These are phyloP conservation scores for Pseudochaenichthys georgianus DNA, from an alignment of 2,797 vertebrate species.

Conservation along the genomic window DNA sequence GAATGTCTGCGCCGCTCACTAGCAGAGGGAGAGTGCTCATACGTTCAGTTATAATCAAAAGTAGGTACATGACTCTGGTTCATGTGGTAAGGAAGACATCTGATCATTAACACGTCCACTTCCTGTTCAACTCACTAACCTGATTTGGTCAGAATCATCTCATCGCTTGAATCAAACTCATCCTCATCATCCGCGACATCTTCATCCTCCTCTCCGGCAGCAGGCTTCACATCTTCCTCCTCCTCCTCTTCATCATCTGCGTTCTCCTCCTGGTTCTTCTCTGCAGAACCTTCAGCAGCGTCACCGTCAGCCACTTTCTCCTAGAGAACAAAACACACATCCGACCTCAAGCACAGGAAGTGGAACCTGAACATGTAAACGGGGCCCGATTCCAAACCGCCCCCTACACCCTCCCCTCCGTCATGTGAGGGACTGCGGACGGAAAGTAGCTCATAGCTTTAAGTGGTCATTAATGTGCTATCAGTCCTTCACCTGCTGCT, in stretches of 20 bases:
- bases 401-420: too few species aligned
- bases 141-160: conserved; percentile 91
- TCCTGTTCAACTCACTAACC: conserved; percentile 77
- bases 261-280: conserved; percentile 45
- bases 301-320: conserved; percentile 81
- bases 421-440: too few species aligned
- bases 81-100: background rate
- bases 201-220: background rate
- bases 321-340: conserved; percentile 67
- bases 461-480: too few species aligned
- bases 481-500: too few species aligned
- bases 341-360: background rate
- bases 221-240: conserved; percentile 63
- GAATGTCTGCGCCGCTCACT: too few species aligned
- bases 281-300: conserved; percentile 52
- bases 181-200: conserved; percentile 71
- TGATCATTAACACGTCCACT: background rate
- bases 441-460: too few species aligned
- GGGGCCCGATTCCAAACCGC: too few species aligned
- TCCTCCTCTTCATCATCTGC: conserved; percentile 27
- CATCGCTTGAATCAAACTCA: conserved; percentile 89
- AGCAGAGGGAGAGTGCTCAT: too few species aligned
- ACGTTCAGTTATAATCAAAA: too few species aligned
- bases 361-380: background rate
- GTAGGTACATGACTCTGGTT: too few species aligned